Evolutionary conservation across 1,140 invertebrate species (phyloP), one percentile per base, ranked within the genome.

Genomic region (Monomorium pharaonis): DNA sequence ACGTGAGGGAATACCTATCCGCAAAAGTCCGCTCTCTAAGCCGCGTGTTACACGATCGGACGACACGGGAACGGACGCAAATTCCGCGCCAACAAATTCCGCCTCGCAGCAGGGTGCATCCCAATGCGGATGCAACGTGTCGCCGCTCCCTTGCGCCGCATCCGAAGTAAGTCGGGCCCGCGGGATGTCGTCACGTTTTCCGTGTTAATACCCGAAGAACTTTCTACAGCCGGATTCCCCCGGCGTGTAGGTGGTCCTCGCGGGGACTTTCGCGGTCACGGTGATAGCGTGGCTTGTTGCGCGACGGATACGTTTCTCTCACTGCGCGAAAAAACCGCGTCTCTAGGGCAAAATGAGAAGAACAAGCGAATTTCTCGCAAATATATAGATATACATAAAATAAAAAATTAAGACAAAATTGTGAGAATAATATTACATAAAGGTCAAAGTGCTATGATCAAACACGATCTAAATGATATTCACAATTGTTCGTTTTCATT

Each of bases 121-220:
- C 44, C 37, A 27, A 49, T 58, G 49, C 49, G 51, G 54, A 60
- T 58, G 27, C 47, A 24, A 62, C 69, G 9, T 70, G 72, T 42
- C 37, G 33, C 42, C 74, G 51, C 65, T 69, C 37, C 49, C 54
- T 83, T 60, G 42, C 60, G 18, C 18, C 70, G 74, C 60, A 67
- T 69, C 62, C 58, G 0, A 78, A 72, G 84, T 86, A 49, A 86
- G 51, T 44, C 75, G 51, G 47, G 16, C 60, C 76, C 33, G 49
- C 47, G 24, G 76, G 72, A 81, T 51, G 70, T 90, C 88, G 89
- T 92, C 92, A 93, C 91, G 91, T 92, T 92, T 91, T 88, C 42
- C 83, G 54, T 90, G 89, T 92, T 89, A 83, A 89, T 75, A 51
- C 84, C 62, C 10, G 67, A 80, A 30, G 65, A 86, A 90, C 81